Evolutionary conservation across 2,888 invertebrate species (phyloP).

Genomic region (Clitarchus hookeri): DNA sequence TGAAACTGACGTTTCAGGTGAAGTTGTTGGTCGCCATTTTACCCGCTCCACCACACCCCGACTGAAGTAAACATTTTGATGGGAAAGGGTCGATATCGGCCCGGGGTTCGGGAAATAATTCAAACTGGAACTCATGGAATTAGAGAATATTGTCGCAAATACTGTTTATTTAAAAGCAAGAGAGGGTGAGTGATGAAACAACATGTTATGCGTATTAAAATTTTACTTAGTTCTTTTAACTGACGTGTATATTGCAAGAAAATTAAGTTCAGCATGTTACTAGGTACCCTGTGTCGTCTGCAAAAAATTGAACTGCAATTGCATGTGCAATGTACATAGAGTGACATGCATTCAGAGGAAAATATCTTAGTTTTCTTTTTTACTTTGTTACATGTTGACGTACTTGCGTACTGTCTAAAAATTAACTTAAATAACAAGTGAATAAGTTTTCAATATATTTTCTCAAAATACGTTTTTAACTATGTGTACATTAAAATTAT

Average conservation of each 20-base stretch:
- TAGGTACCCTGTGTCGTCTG: not conserved
- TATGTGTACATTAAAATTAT: too few relatives aligned
- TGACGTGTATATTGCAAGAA: not conserved
- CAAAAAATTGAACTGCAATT: not conserved
- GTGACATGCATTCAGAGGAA: too few relatives aligned
- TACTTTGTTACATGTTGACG: too few relatives aligned
- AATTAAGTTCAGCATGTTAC: not conserved
- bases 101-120: slow-evolving; percentile 57
- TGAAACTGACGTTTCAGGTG: slow-evolving; percentile 38
- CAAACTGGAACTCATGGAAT: slow-evolving; percentile 99
- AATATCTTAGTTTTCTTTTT: too few relatives aligned
- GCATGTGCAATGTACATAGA: too few relatives aligned
- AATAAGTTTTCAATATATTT: too few relatives aligned
- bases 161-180: slow-evolving; percentile 99
- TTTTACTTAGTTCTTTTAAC: not conserved
- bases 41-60: slow-evolving; percentile 48
- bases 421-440: too few relatives aligned
- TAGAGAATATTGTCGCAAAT: slow-evolving; percentile 99
- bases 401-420: too few relatives aligned
- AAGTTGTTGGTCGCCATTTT: slow-evolving; percentile 44
- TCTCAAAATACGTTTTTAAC: too few relatives aligned
- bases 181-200: slow-evolving; percentile 75
- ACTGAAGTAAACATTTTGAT: slow-evolving; percentile 52
- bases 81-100: slow-evolving; percentile 61
- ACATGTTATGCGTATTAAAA: not conserved